Conservation (phyloP, 2,888 invertebrate genomes). For the Apeira syringaria region DNA sequence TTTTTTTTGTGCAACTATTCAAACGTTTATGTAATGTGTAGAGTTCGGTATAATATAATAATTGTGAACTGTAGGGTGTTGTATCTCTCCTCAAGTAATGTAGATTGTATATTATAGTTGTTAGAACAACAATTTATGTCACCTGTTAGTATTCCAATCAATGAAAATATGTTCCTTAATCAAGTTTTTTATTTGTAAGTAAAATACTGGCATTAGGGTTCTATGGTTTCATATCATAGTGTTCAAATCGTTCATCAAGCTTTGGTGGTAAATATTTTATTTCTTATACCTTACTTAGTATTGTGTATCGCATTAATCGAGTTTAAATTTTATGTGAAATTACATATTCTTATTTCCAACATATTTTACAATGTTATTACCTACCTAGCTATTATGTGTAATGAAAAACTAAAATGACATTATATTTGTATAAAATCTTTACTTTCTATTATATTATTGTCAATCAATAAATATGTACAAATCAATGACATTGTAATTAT, state of each 20-base stretch:
- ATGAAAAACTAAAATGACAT: constrained; percentile 72
- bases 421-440: constrained; percentile 80
- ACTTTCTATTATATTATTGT: constrained; percentile 74
- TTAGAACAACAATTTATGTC: constrained; percentile 30
- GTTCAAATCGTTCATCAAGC: constrained; percentile 33
- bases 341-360: constrained; percentile 56
- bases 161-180: constrained; percentile 69
- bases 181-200: constrained; percentile 73
- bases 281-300: constrained; percentile 27
- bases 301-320: constrained; percentile 27
- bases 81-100: constrained; percentile 37
- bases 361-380: constrained; percentile 51
- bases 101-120: constrained; percentile 10
- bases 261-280: constrained; percentile 28
- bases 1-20: too few relatives aligned
- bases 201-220: constrained; percentile 73
- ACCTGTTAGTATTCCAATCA: constrained; percentile 40
- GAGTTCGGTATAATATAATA: too few relatives aligned
- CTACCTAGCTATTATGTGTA: constrained; percentile 58
- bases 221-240: constrained; percentile 45
- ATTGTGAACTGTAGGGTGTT: too few relatives aligned
- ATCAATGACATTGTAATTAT: constrained; percentile 68
- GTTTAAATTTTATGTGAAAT: constrained; percentile 37
- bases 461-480: constrained; percentile 79
- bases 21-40: too few relatives aligned